phyloP scores from a whole-genome alignment of 2,888 invertebrate genomes.

The Tryphoninae sp. region DNA sequence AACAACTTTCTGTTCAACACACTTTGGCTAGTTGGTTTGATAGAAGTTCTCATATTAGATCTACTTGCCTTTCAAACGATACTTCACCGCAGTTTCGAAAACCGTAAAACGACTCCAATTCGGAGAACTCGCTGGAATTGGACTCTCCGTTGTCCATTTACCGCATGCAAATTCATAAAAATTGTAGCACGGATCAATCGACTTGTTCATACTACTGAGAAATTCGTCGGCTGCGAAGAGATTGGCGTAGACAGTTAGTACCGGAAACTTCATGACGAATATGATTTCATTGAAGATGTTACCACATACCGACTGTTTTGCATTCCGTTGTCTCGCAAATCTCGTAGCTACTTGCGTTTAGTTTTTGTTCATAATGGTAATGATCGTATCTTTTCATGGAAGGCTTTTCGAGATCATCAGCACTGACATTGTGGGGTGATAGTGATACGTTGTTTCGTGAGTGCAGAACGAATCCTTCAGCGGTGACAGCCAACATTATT shows the following conservation, averaged over 20 bases:
- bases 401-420: not conserved
- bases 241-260: not conserved
- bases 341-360: slow-evolving; percentile 6
- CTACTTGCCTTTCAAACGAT: slow-evolving; percentile 13
- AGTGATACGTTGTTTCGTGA: not conserved
- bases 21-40: too few species aligned
- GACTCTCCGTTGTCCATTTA: slow-evolving; percentile 1
- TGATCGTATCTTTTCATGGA: not conserved
- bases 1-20: too few species aligned
- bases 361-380: slow-evolving; percentile 1
- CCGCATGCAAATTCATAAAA: slow-evolving; percentile 33
- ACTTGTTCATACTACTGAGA: slow-evolving; percentile 28
- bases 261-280: not conserved
- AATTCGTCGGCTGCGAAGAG: slow-evolving; percentile 27
- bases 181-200: slow-evolving; percentile 24
- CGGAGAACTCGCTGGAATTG: slow-evolving; percentile 25
- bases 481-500: not conserved
- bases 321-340: slow-evolving; percentile 59
- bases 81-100: slow-evolving; percentile 5
- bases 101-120: slow-evolving; percentile 4
- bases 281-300: not conserved
- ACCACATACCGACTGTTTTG: slow-evolving; percentile 50
- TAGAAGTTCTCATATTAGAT: not conserved
- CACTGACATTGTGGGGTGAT: not conserved
- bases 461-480: not conserved